Percentiles rank a stretch among this genome's conserved stretches.
phyloP scores from a whole-genome alignment of 2,888 invertebrate species.

The Neoscelio sp. region DNA sequence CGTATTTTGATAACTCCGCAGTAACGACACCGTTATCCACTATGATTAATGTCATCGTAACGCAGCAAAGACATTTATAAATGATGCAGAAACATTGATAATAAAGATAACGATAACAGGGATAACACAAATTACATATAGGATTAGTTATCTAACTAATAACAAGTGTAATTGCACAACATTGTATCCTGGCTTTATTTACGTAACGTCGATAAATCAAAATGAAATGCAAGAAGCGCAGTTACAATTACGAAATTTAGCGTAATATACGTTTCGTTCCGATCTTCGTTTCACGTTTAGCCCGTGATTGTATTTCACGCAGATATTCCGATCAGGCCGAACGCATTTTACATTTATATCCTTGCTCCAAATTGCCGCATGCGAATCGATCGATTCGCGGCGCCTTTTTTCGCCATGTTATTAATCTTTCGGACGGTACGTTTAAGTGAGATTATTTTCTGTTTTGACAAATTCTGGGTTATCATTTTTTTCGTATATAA shows the following conservation, averaged over 20 bases:
- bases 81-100: slow-evolving; percentile 13
- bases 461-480: slow-evolving; percentile 3
- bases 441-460: neutral
- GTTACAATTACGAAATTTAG: slow-evolving; percentile 27
- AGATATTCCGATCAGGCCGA: slow-evolving; percentile 57
- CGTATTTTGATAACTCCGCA: slow-evolving; percentile 4
- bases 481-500: too few relatives aligned
- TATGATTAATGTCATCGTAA: slow-evolving; percentile 26
- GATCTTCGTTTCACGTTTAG: slow-evolving; percentile 43
- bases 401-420: slow-evolving; percentile 56
- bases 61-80: slow-evolving; percentile 16
- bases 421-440: slow-evolving; percentile 16
- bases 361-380: slow-evolving; percentile 66
- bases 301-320: slow-evolving; percentile 48
- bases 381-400: slow-evolving; percentile 55
- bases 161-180: slow-evolving; percentile 29
- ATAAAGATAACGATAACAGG: slow-evolving; percentile 24
- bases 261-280: too few relatives aligned
- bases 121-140: slow-evolving; percentile 29
- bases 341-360: slow-evolving; percentile 62
- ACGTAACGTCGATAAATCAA: slow-evolving; percentile 43
- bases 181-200: neutral
- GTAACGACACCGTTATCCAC: slow-evolving; percentile 16
- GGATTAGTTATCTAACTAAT: slow-evolving; percentile 27
- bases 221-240: slow-evolving; percentile 46